A percentile compares a stretch with the other conserved stretches of the same genome.
Evolutionary conservation across 2,888 invertebrate genomes (phyloP).

Genomic region (Oegoconia quadripuncta): DNA sequence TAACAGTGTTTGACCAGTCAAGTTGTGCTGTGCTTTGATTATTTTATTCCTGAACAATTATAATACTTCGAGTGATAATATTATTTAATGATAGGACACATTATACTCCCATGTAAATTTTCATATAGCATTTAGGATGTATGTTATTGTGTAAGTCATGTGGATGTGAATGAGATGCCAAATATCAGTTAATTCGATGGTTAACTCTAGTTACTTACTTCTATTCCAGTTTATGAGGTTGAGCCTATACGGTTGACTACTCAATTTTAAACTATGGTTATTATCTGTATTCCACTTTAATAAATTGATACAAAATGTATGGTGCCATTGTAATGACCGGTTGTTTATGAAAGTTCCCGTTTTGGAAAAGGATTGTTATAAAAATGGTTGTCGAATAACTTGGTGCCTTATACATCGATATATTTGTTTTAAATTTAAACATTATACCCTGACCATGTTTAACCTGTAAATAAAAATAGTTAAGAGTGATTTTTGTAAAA

Average conservation of each 20-base stretch:
- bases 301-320: conserved; percentile 13
- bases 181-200: conserved; percentile 56
- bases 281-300: neutral
- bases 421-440: conserved; percentile 10
- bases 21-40: conserved; percentile 58
- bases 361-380: conserved; percentile 25
- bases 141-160: no score
- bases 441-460: conserved; percentile 3
- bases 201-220: conserved; percentile 33
- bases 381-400: conserved; percentile 9
- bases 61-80: conserved; percentile 48
- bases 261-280: neutral
- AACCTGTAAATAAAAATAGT: conserved; percentile 14
- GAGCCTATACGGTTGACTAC: conserved; percentile 28
- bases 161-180: conserved; percentile 71
- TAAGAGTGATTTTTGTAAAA: conserved; percentile 19
- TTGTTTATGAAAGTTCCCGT: conserved; percentile 44
- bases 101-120: conserved; percentile 43
- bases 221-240: conserved; percentile 50
- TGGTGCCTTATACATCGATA: conserved; percentile 40
- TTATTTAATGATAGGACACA: conserved; percentile 29
- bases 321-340: conserved; percentile 44
- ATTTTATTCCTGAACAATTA: conserved; percentile 49
- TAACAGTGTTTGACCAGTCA: conserved; percentile 46
- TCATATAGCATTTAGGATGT: conserved; percentile 37